Evolutionary conservation across 2,113 vertebrate genomes (phyloP), one percentile per base, ranked within the genome.

Genomic region (Acinonyx jubatus): DNA sequence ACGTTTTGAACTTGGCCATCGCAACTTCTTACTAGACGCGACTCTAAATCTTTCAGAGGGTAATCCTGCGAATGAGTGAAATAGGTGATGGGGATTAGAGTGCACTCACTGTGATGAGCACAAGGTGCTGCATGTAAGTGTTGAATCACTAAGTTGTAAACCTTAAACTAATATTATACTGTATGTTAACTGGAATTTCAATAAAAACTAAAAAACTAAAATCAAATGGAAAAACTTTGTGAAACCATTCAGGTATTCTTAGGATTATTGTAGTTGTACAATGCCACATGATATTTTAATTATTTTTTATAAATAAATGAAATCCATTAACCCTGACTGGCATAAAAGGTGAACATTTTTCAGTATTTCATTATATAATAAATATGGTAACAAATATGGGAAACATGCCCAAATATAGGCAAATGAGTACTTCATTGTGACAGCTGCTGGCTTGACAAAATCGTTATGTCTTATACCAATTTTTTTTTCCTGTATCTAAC

Each of bases 401-500:
- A 91, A 78, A 41, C 0, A 21, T 69, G 65, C 61, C 7, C 5
- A 57, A 83, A 68, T 84, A 87, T 95, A 45, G 29, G 18, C 1
- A 84, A 90, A 98, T 97, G 68, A 91, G 31, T 92, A 84, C 63
- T 52, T 96, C 89, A 78, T 16, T 94, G n/a, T 97, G 89, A 95
- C 98, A 98, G 97, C 97, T 98, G 98, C 82, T 98, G 84, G 36
- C 93, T 98, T 97, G 96, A 97, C 69, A 98, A 96, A 98, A 95
- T 84, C 80, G 83, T 98, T 98, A 93, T 97, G 96, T 96, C 79
- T 52, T 96, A 73, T 41, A 97, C 95, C 83, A 85, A 85, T 97
- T 81, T 96, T 94, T 98, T 97, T 97, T 95, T 74, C 69, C 88
- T 93, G 76, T 92, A 61, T 98, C 94, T 78, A 98, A 95, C 97